Evolutionary conservation across 2,113 vertebrate genomes (phyloP).

Genomic region (Malurus melanocephalus): DNA sequence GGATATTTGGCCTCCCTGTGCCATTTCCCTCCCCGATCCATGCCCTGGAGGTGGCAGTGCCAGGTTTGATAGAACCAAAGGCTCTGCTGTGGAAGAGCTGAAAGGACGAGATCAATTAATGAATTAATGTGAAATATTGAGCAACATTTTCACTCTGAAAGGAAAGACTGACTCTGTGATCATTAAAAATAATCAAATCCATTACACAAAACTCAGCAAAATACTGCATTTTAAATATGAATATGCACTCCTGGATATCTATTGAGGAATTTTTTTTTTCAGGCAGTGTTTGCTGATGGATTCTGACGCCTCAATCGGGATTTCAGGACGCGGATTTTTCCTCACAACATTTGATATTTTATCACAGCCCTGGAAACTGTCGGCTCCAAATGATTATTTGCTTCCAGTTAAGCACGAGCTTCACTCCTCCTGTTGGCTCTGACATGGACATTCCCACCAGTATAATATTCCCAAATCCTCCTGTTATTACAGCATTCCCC

Average conservation of each 20-base stretch:
- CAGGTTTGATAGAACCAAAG: not conserved
- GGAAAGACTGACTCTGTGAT: not conserved
- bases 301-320: not conserved
- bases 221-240: not conserved
- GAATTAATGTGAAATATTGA: not conserved
- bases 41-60: not conserved
- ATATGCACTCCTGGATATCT: not conserved
- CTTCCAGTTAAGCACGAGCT: not conserved
- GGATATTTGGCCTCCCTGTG: not conserved
- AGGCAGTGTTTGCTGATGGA: not conserved
- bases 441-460: conserved; percentile 42
- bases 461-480: conserved; percentile 36
- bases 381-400: conserved; percentile 10
- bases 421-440: not conserved
- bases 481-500: conserved; percentile 23
- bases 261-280: not conserved
- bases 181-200: not conserved
- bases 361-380: not conserved
- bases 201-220: not conserved
- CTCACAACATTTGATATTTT: not conserved
- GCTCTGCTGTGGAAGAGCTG: not conserved
- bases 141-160: not conserved
- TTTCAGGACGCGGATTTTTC: not conserved
- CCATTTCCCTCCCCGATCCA: not conserved
- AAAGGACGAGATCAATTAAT: not conserved